phyloP scores from a whole-genome alignment of 2,797 vertebrate species.

The Gouania willdenowi region DNA sequence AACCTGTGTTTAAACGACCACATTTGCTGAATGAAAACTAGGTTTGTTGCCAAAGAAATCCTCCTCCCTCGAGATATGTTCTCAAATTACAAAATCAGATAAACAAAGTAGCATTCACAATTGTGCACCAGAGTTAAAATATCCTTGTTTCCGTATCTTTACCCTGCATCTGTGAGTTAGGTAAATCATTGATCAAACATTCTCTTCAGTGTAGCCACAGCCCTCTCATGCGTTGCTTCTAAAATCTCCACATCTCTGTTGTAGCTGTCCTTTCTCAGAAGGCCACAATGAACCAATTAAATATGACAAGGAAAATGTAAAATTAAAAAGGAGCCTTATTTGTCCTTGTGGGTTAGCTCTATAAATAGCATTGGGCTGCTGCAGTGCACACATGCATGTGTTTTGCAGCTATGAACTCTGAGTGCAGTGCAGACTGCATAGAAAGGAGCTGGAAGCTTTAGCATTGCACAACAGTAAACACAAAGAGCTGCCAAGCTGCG shows the following conservation, averaged over 20 bases:
- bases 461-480: slow-evolving; percentile 33
- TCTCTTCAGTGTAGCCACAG: no score
- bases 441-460: slow-evolving; percentile 24
- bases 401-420: slow-evolving; percentile 26
- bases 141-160: slow-evolving; percentile 26
- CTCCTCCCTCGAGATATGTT: slow-evolving; percentile 3
- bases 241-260: slow-evolving; percentile 10
- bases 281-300: background rate
- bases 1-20: background rate
- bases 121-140: no score
- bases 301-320: slow-evolving; percentile 10
- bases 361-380: slow-evolving; percentile 58
- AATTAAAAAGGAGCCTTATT: slow-evolving; percentile 32
- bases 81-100: no score
- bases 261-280: slow-evolving; percentile 3
- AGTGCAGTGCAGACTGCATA: slow-evolving; percentile 24
- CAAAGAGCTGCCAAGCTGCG: slow-evolving; percentile 16
- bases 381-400: slow-evolving; percentile 50
- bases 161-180: slow-evolving; percentile 42
- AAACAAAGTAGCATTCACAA: slow-evolving; percentile 15
- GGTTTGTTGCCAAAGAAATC: background rate
- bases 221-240: slow-evolving; percentile 4
- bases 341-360: slow-evolving; percentile 45
- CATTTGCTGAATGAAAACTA: background rate
- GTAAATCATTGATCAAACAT: no score